Conservation (phyloP, 2,113 vertebrate species). For the human region GRCh38 chr2:143947501-143948000, state of each 20-base stretch:
- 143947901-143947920: neutral
- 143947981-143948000: slow-evolving; percentile 27
- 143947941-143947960: neutral
- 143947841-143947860: neutral
- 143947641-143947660: slow-evolving; percentile 9
- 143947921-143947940: neutral
- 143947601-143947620: slow-evolving; percentile 70
- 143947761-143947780: slow-evolving; percentile 7
- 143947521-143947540: slow-evolving; percentile 54
- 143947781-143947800: neutral
- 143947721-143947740: neutral
- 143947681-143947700: slow-evolving; percentile 5
- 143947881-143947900: neutral
- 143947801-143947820: slow-evolving; percentile 49
- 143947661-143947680: slow-evolving; percentile 46
- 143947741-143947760: neutral
- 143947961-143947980: slow-evolving; percentile 24
- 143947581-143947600: slow-evolving; percentile 49
- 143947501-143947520: slow-evolving; percentile 45
- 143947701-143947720: slow-evolving; percentile 2
- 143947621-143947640: slow-evolving; percentile 11
- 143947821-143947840: slow-evolving; percentile 40
- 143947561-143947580: slow-evolving; percentile 47
- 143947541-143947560: slow-evolving; percentile 57
- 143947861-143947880: neutral